These are phyloP conservation scores for Acipenser oxyrinchus DNA, from an alignment of 2,797 vertebrate species.

Conservation along the genomic window DNA sequence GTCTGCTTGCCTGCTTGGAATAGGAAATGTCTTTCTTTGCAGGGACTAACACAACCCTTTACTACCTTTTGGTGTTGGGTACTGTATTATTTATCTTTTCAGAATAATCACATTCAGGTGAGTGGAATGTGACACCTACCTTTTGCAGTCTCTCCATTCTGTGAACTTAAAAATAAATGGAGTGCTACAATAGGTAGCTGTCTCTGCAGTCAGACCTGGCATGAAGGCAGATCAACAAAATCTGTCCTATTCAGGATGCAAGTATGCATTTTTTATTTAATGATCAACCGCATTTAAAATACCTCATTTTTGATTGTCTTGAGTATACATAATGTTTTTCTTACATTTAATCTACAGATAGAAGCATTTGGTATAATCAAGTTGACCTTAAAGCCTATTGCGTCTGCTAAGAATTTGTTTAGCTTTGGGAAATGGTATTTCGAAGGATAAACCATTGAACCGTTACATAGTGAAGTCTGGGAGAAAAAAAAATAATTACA, in stretches of 20 bases:
- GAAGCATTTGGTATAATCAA: not conserved
- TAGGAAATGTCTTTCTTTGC: conserved; percentile 39
- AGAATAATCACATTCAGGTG: not conserved
- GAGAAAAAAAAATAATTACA: not conserved
- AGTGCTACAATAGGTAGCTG: too few species aligned
- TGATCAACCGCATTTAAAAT: not conserved
- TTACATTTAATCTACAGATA: not conserved
- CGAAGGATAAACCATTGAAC: not conserved
- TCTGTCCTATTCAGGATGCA: not conserved
- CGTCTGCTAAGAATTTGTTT: not conserved
- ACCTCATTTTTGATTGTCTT: not conserved
- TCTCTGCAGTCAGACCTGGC: not conserved
- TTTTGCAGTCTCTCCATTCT: not conserved
- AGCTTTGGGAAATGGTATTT: conserved; percentile 1
- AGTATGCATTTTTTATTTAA: not conserved
- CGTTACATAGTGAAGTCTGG: not conserved
- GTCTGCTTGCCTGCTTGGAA: conserved; percentile 48
- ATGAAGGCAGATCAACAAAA: not conserved
- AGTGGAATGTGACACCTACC: not conserved
- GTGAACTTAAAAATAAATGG: not conserved
- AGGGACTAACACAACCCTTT: conserved; percentile 24
- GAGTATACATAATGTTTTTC: not conserved
- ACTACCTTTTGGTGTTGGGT: conserved; percentile 25
- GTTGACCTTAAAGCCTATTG: not conserved
- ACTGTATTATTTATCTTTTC: conserved; percentile 17